Evolutionary conservation across 2,113 vertebrate genomes (phyloP).

Genomic region (Caretta caretta): DNA sequence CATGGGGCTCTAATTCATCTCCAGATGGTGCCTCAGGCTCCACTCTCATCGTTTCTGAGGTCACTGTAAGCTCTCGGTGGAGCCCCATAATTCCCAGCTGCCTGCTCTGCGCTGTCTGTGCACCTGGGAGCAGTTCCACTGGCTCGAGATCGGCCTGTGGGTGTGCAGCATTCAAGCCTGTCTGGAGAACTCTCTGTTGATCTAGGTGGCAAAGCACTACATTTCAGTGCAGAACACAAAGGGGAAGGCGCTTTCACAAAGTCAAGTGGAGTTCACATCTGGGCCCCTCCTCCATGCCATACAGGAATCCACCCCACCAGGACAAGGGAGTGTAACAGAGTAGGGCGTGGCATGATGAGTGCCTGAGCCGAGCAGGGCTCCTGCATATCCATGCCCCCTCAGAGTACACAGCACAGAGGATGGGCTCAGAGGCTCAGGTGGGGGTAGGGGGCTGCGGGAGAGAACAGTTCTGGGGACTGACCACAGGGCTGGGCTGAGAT

Average conservation of each 20-base stretch:
- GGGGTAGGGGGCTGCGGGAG: too few species aligned
- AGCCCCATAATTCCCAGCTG: background rate
- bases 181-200: constrained; percentile 10
- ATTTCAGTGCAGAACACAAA: background rate
- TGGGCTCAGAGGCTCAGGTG: background rate
- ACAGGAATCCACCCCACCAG: accelerated
- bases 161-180: background rate
- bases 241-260: background rate
- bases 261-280: background rate
- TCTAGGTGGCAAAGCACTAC: constrained; percentile 25
- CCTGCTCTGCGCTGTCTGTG: background rate
- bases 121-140: background rate
- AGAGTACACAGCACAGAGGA: background rate
- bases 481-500: background rate
- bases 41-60: background rate
- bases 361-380: too few species aligned
- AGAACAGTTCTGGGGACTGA: background rate
- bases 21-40: background rate
- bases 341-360: accelerated
- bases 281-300: background rate
- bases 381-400: background rate
- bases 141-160: background rate
- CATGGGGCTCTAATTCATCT: background rate
- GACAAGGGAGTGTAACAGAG: background rate
- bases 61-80: background rate